Conservation (phyloP, 2,797 vertebrate genomes). For the Enteromius anoplus region DNA sequence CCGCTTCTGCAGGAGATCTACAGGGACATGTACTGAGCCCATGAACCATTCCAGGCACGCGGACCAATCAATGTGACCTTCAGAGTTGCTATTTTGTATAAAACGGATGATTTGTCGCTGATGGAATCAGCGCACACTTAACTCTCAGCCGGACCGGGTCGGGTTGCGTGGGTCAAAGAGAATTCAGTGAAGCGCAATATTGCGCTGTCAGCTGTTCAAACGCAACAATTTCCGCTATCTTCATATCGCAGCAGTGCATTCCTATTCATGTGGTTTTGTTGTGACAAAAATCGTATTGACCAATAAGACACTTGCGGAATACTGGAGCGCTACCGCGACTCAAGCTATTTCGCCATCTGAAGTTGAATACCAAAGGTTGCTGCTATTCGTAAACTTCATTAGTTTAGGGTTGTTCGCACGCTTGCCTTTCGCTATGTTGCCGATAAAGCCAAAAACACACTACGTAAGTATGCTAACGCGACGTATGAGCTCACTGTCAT, state of each 20-base stretch:
- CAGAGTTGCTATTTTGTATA: slow-evolving; percentile 42
- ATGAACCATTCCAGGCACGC: slow-evolving; percentile 12
- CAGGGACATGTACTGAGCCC: slow-evolving; percentile 84
- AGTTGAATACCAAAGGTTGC: neutral
- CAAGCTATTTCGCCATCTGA: neutral
- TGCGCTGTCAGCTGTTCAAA: neutral
- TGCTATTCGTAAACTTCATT: neutral
- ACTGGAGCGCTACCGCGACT: neutral
- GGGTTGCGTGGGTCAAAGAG: slow-evolving; percentile 30
- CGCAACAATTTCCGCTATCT: neutral
- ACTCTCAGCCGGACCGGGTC: neutral
- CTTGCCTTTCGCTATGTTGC: neutral
- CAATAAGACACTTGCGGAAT: neutral
- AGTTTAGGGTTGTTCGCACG: neutral
- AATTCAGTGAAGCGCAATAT: neutral
- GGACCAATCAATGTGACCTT: slow-evolving; percentile 22
- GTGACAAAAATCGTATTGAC: neutral
- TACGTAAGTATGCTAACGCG: neutral
- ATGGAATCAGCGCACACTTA: neutral
- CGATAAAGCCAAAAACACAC: neutral
- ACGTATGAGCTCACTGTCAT: neutral
- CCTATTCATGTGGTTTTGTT: neutral
- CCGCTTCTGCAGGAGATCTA: slow-evolving; percentile 87
- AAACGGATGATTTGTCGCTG: slow-evolving; percentile 33
- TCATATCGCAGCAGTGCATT: neutral